Evolutionary conservation across 2,888 invertebrate genomes (phyloP).

Genomic region (Lasioglossum oenotherae): DNA sequence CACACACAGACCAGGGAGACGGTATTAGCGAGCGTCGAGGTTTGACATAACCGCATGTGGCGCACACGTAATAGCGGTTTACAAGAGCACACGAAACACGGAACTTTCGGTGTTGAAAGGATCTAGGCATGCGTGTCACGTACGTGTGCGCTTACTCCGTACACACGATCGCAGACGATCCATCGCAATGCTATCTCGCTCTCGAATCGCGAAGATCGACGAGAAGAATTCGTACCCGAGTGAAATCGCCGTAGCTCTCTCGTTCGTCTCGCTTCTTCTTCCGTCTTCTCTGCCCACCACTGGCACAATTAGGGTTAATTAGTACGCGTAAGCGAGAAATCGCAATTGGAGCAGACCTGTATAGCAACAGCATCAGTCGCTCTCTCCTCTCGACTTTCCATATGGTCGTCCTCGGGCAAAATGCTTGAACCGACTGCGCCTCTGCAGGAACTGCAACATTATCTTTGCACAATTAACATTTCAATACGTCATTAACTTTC

Average conservation of each 20-base stretch:
- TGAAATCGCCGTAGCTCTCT: constrained; percentile 59
- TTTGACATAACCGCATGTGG: constrained; percentile 50
- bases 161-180: constrained; percentile 44
- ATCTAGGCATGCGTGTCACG: constrained; percentile 43
- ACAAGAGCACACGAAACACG: constrained; percentile 38
- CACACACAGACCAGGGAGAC: not conserved
- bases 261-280: constrained; percentile 1
- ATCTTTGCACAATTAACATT: not conserved
- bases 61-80: constrained; percentile 34
- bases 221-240: constrained; percentile 55
- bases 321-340: constrained; percentile 76
- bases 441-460: not conserved
- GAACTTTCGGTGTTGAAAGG: constrained; percentile 56
- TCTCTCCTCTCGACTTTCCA: constrained; percentile 71
- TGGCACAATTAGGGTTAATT: constrained; percentile 75
- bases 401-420: not conserved
- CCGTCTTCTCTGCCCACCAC: constrained; percentile 8
- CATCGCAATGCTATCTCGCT: constrained; percentile 56
- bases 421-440: not conserved
- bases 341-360: constrained; percentile 78
- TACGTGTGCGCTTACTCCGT: not conserved
- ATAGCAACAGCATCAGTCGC: constrained; percentile 64
- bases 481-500: not conserved
- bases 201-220: constrained; percentile 64
- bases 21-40: constrained; percentile 17